Evolutionary conservation across 2,113 vertebrate species (phyloP).

Genomic region (Oncorhynchus gorbuscha): DNA sequence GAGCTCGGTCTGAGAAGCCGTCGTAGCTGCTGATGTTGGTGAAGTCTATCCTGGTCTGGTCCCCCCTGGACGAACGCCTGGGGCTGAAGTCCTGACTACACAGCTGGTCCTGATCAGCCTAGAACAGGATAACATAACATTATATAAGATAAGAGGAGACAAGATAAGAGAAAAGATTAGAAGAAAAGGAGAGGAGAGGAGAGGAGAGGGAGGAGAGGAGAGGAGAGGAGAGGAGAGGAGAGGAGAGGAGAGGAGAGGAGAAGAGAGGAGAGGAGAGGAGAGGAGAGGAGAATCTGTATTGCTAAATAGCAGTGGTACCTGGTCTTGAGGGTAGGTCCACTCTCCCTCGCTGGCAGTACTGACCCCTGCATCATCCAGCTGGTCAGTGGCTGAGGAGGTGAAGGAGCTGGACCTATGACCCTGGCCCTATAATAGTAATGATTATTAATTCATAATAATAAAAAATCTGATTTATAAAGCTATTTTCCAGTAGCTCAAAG

Average conservation of each 20-base stretch:
- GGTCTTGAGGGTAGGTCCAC: conserved; percentile 94
- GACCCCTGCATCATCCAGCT: conserved; percentile 91
- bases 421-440: conserved; percentile 69
- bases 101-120: conserved; percentile 82
- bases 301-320: conserved; percentile 51
- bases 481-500: too few species aligned
- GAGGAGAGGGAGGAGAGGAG: too few species aligned
- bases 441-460: too few species aligned
- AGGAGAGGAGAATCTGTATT: too few species aligned
- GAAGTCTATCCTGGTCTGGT: conserved; percentile 74
- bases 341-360: conserved; percentile 95
- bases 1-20: conserved; percentile 85
- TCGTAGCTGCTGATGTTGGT: conserved; percentile 79
- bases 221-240: too few species aligned
- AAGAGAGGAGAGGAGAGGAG: too few species aligned
- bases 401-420: conserved; percentile 92
- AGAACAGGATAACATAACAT: too few species aligned
- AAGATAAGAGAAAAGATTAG: too few species aligned
- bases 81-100: conserved; percentile 86
- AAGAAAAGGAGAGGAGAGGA: too few species aligned
- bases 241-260: too few species aligned
- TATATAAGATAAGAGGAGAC: too few species aligned
- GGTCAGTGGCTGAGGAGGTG: conserved; percentile 92
- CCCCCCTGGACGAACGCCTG: conserved; percentile 75
- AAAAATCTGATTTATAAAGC: too few species aligned